Evolutionary conservation across 2,113 vertebrate genomes (phyloP).

Genomic region (Lates calcarifer): DNA sequence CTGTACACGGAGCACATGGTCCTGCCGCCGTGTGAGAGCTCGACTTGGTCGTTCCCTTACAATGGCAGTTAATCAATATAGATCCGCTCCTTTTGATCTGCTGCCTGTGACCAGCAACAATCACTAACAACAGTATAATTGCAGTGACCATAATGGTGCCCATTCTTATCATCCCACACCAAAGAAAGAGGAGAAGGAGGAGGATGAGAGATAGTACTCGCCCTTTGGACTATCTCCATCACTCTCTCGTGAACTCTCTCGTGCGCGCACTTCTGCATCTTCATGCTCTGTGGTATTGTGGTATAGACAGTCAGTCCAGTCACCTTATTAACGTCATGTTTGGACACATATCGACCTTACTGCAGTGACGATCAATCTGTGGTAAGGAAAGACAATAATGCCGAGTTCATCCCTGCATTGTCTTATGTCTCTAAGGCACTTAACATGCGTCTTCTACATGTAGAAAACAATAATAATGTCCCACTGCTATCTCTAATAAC

Average conservation of each 20-base stretch:
- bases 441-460: constrained; percentile 21
- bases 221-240: neutral
- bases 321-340: constrained; percentile 77
- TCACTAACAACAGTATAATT: constrained; percentile 67
- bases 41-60: constrained; percentile 38
- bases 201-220: neutral
- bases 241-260: neutral
- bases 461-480: constrained; percentile 45
- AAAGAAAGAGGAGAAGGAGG: neutral
- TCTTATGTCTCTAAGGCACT: constrained; percentile 47
- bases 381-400: constrained; percentile 68
- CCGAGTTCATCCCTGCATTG: constrained; percentile 53
- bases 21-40: constrained; percentile 47
- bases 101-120: constrained; percentile 64
- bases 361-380: constrained; percentile 76
- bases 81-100: constrained; percentile 68
- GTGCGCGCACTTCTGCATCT: constrained; percentile 18
- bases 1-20: constrained; percentile 22
- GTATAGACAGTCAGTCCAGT: constrained; percentile 44
- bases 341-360: constrained; percentile 70
- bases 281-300: constrained; percentile 40
- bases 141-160: constrained; percentile 48
- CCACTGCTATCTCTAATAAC: neutral
- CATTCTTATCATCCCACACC: constrained; percentile 36
- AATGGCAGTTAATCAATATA: constrained; percentile 73